A percentile compares a stretch with the other conserved stretches of the same genome.
phyloP scores from a whole-genome alignment of 2,888 invertebrate species.

The Agriopis leucophaearia region DNA sequence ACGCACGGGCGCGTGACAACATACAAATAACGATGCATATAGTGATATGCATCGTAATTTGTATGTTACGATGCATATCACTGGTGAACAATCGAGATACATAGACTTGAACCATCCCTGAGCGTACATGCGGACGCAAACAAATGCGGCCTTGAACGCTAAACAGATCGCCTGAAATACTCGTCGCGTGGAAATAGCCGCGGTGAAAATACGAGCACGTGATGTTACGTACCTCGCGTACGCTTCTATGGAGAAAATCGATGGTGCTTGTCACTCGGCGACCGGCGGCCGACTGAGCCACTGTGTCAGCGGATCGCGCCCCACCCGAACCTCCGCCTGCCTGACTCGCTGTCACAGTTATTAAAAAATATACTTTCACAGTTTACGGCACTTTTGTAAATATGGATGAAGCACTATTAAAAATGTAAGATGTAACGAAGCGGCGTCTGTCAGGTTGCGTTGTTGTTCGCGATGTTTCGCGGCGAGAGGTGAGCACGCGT shows the following conservation, averaged over 20 bases:
- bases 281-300: constrained; percentile 87
- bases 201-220: constrained; percentile 83
- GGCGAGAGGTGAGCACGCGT: constrained; percentile 69
- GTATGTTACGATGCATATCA: constrained; percentile 57
- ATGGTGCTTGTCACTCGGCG: constrained; percentile 85
- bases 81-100: constrained; percentile 65
- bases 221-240: constrained; percentile 82
- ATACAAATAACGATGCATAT: constrained; percentile 56
- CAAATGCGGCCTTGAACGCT: constrained; percentile 83
- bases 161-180: constrained; percentile 82
- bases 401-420: constrained; percentile 42
- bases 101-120: constrained; percentile 61
- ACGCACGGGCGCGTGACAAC: constrained; percentile 58
- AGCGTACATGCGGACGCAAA: constrained; percentile 76
- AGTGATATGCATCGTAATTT: too few relatives aligned
- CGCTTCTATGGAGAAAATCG: constrained; percentile 81
- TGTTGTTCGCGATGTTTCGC: constrained; percentile 68
- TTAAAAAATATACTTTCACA: constrained; percentile 73
- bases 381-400: constrained; percentile 64
- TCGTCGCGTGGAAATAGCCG: constrained; percentile 81
- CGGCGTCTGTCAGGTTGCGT: constrained; percentile 64
- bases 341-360: constrained; percentile 76
- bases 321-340: constrained; percentile 79
- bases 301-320: constrained; percentile 85
- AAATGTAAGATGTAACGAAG: constrained; percentile 51